These are phyloP conservation scores for Tangachromis dhanisi DNA, from an alignment of 2,113 vertebrate genomes.

Conservation along the genomic window DNA sequence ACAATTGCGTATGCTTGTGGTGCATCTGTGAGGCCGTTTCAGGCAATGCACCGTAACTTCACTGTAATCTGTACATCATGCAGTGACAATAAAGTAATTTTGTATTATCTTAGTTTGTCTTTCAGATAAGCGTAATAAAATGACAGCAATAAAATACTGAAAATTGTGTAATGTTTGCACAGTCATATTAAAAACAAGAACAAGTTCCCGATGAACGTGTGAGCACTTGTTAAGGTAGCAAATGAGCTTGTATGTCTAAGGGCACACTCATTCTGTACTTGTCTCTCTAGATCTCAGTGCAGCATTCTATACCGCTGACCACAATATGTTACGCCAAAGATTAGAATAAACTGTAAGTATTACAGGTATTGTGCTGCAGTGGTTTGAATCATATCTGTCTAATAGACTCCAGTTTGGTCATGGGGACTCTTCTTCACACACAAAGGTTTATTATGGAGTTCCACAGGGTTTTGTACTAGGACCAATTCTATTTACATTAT, in stretches of 20 bases:
- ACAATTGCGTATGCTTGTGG: background rate
- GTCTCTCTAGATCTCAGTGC: background rate
- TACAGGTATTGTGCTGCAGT: background rate
- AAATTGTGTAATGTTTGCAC: background rate
- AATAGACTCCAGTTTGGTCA: background rate
- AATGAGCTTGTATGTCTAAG: background rate
- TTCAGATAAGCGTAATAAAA: background rate
- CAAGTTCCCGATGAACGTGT: background rate
- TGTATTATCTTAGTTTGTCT: background rate
- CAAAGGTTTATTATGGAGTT: background rate
- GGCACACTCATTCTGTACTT: background rate
- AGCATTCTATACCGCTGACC: background rate
- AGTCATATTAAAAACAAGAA: background rate
- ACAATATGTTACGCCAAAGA: background rate
- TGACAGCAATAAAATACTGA: background rate
- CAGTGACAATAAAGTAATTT: background rate
- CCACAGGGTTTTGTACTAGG: background rate
- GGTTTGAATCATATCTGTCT: background rate
- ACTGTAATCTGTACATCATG: background rate
- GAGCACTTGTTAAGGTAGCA: background rate
- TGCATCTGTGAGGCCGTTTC: background rate
- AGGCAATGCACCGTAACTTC: background rate
- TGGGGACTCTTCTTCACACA: background rate
- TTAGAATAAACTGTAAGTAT: background rate
- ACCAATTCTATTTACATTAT: background rate